Evolutionary conservation across 2,888 invertebrate genomes (phyloP).

Genomic region (Leistus spinibarbis): DNA sequence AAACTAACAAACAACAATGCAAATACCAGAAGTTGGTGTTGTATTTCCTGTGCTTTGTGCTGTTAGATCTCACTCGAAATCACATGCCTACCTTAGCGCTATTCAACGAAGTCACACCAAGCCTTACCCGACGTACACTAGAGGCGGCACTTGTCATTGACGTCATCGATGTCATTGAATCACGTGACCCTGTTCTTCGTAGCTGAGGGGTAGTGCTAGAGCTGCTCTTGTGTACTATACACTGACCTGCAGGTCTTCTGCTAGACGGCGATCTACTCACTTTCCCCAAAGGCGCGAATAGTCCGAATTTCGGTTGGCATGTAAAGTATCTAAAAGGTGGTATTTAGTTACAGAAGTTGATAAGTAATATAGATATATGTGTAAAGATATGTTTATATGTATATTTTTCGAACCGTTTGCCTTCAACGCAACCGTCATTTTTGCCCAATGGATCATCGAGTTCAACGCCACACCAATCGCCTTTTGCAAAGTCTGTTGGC

Average conservation of each 20-base stretch:
- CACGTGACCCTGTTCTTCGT: conserved; percentile 80
- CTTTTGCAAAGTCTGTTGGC: conserved; percentile 86
- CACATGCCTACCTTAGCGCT: conserved; percentile 66
- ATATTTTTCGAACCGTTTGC: conserved; percentile 71
- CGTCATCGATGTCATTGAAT: conserved; percentile 74
- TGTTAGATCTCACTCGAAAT: conserved; percentile 49
- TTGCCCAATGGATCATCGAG: conserved; percentile 93
- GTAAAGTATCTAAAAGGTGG: conserved; percentile 84
- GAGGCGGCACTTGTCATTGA: conserved; percentile 56
- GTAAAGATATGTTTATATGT: not conserved
- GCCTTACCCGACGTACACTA: conserved; percentile 74
- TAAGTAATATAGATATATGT: too few species aligned
- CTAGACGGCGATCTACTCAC: conserved; percentile 84
- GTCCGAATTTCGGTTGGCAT: conserved; percentile 86
- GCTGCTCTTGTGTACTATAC: conserved; percentile 66
- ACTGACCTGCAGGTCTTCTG: conserved; percentile 65
- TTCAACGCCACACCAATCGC: conserved; percentile 96
- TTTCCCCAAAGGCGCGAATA: conserved; percentile 92
- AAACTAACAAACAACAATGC: not conserved
- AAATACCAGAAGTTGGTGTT: conserved; percentile 9
- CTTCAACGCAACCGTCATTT: conserved; percentile 94
- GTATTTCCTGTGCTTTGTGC: conserved; percentile 51
- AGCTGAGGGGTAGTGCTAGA: conserved; percentile 63
- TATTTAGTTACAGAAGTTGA: not conserved
- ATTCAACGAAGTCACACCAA: conserved; percentile 72